Evolutionary conservation across 2,113 vertebrate genomes (phyloP), one percentile per base, ranked within the genome.

Genomic region (Scatophagus argus): DNA sequence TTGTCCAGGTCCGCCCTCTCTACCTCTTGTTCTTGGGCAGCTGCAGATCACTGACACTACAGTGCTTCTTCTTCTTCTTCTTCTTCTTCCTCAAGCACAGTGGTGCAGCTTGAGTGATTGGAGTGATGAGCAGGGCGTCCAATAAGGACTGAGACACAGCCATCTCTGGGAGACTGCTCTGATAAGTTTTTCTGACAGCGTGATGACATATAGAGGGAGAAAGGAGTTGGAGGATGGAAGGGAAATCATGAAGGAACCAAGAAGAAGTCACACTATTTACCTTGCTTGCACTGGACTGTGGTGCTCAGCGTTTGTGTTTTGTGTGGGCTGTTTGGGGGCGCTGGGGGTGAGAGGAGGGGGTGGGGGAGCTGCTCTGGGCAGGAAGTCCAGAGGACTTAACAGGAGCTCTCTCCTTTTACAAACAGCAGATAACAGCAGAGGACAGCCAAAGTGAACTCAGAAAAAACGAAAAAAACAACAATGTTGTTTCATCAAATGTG

Each of bases 51-150:
- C 76, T 84, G 38, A 89, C 46, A 46, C 93, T 91, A 54, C 89
- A 91, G 34, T 86, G 91, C 38, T 90, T 94, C 54, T 67, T 76
- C 52, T 91, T 89, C 36, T 81, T 81, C 38, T 90, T 94, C 54
- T 67, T 76, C 52, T 91, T 89, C 36, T 81, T 81, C 10, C 71
- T 70, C 85, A 86, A 87, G 8, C 36, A 81, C 43, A 89, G 75
- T 64, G 90, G 52, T 6, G 85, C 62, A 78, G 89, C 87, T 69
- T 93, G 92, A 87, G 85, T 16, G 13, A 95, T 72, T 63, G 94
- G 94, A 0, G 77, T 88, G 90, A 96, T 95, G 83, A 95, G 92
- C 74, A 96, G 93, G 21, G 95, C 93, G 56, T 95, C 94, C 93
- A 96, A 78, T 39, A 96, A 94, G 0, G 90, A 87, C 62, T 44